phyloP scores from a whole-genome alignment of 2,113 vertebrate genomes.

The Dicerorhinus sumatrensis region DNA sequence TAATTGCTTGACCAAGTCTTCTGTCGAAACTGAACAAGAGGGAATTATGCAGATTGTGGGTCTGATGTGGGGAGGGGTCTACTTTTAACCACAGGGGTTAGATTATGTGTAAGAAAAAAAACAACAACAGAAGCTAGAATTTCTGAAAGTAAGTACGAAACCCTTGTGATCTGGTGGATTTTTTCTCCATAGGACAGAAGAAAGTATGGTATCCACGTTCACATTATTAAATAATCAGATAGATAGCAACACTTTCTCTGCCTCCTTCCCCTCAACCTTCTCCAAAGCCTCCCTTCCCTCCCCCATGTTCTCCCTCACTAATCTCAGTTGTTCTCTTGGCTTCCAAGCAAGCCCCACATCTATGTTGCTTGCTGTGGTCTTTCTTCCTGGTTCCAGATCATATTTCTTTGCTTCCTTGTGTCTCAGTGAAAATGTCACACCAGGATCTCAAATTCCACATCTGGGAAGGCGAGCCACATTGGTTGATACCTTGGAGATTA shows the following conservation, averaged over 20 bases:
- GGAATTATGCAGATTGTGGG: background rate
- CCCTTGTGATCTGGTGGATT: background rate
- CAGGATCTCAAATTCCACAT: background rate
- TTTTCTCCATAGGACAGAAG: background rate
- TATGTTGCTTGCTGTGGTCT: background rate
- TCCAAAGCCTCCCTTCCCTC: background rate
- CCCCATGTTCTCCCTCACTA: background rate
- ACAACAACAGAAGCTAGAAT: background rate
- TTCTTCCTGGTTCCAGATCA: conserved; percentile 13
- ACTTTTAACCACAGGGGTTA: background rate
- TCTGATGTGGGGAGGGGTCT: background rate
- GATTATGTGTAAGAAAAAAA: background rate
- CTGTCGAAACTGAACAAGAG: background rate
- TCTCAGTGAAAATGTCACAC: background rate
- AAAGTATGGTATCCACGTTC: background rate
- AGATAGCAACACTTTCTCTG: background rate
- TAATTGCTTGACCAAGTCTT: background rate
- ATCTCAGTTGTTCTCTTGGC: background rate
- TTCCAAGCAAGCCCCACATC: background rate
- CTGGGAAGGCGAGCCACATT: background rate
- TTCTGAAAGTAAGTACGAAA: background rate
- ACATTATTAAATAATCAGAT: background rate
- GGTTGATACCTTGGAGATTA: background rate
- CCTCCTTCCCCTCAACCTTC: background rate
- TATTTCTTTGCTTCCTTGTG: background rate